Conservation (phyloP, 2,113 vertebrate species). For the Thunnus thynnus region DNA sequence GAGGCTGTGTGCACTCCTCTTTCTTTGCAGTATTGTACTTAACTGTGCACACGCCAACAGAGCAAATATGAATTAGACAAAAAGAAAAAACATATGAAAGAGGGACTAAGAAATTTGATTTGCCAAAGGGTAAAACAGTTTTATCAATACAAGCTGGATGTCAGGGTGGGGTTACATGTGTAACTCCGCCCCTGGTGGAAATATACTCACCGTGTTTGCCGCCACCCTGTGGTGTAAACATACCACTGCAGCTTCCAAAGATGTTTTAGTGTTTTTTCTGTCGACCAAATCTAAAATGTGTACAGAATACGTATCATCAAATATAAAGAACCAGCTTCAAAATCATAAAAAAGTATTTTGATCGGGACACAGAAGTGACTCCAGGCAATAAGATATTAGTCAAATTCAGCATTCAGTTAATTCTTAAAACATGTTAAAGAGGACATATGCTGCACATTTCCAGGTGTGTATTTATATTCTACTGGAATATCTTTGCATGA, state of each 20-base stretch:
- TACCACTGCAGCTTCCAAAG: neutral
- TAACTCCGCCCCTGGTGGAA: neutral
- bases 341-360: no score
- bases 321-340: no score
- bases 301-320: no score
- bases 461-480: no score
- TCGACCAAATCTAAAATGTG: no score
- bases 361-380: no score
- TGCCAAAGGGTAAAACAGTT: no score
- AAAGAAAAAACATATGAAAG: neutral
- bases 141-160: neutral
- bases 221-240: constrained; percentile 5
- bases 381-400: no score
- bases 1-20: neutral
- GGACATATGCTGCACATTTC: no score
- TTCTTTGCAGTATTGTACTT: neutral
- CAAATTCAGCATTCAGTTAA: no score
- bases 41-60: neutral
- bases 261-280: neutral
- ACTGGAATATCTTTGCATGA: no score
- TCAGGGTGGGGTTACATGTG: neutral
- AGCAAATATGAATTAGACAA: neutral
- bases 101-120: neutral
- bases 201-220: neutral
- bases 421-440: no score